Conservation (phyloP, 2,797 vertebrate genomes). For the Lophius americanus region DNA sequence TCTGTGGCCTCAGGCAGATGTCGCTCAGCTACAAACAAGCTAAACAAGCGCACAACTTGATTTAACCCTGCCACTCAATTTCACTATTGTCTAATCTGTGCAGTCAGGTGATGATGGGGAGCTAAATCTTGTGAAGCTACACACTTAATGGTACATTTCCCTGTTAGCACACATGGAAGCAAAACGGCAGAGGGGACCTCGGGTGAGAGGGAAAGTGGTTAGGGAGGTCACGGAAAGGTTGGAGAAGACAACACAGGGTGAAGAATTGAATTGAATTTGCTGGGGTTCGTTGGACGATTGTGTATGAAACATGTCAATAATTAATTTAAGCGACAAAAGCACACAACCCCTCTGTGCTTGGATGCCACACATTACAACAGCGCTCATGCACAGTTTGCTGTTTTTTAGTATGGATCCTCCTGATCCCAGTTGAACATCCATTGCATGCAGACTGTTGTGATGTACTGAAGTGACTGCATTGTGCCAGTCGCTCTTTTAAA, state of each 20-base stretch:
- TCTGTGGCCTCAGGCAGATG: slow-evolving; percentile 21
- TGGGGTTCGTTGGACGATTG: neutral
- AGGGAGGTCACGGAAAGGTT: slow-evolving; percentile 35
- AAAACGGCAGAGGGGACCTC: slow-evolving; percentile 5
- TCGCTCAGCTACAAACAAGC: slow-evolving; percentile 37
- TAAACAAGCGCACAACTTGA: slow-evolving; percentile 43
- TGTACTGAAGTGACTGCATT: neutral
- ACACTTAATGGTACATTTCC: slow-evolving; percentile 34
- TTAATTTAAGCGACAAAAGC: neutral
- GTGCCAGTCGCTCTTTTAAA: slow-evolving; percentile 44
- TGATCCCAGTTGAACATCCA: slow-evolving; percentile 24
- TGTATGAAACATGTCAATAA: neutral
- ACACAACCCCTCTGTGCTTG: neutral
- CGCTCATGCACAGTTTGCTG: too few relatives aligned
- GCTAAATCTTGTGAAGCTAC: slow-evolving; percentile 45
- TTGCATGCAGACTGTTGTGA: neutral
- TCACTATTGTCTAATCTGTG: slow-evolving; percentile 57
- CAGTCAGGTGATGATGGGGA: slow-evolving; percentile 59
- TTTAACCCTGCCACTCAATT: slow-evolving; percentile 63
- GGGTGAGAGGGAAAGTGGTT: neutral
- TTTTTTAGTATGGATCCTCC: neutral
- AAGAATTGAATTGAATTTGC: neutral
- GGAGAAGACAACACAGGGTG: neutral
- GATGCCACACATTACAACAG: too few relatives aligned
- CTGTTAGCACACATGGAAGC: neutral